phyloP scores from a whole-genome alignment of 1,140 invertebrate species.

The Microplitis mediator region DNA sequence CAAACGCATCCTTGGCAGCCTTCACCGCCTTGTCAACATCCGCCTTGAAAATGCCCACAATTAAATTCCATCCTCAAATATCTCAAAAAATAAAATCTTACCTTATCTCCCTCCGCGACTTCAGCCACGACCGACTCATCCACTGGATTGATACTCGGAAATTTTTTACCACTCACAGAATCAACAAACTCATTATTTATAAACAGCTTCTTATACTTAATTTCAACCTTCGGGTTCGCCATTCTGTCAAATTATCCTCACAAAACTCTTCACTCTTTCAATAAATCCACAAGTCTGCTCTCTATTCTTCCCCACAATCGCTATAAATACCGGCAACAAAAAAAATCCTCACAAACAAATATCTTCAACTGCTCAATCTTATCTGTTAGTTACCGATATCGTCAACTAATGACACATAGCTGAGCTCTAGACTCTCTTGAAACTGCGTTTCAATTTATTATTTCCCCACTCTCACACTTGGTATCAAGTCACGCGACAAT shows the following conservation, averaged over 20 bases:
- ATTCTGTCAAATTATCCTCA: neutral
- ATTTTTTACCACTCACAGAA: constrained; percentile 58
- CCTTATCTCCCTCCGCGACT: constrained; percentile 64
- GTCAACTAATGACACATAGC: no score
- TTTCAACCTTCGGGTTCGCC: neutral
- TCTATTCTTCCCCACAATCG: no score
- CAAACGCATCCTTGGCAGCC: constrained; percentile 67
- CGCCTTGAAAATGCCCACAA: constrained; percentile 39
- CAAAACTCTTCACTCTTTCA: no score
- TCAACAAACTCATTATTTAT: constrained; percentile 73
- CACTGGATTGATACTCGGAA: constrained; percentile 64
- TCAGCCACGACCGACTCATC: constrained; percentile 55
- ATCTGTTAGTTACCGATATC: no score
- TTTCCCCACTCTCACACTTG: no score
- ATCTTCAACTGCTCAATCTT: no score
- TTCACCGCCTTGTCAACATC: constrained; percentile 65
- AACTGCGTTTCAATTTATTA: no score
- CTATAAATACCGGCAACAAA: no score
- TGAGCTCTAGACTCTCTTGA: no score
- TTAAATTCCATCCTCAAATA: neutral
- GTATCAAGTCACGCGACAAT: no score
- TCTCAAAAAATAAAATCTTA: constrained; percentile 27
- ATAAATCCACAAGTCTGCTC: no score
- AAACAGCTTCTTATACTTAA: constrained; percentile 62
- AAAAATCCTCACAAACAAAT: no score